Conservation (phyloP, 1,140 invertebrate genomes). For the Bilobella aurantiaca region DNA sequence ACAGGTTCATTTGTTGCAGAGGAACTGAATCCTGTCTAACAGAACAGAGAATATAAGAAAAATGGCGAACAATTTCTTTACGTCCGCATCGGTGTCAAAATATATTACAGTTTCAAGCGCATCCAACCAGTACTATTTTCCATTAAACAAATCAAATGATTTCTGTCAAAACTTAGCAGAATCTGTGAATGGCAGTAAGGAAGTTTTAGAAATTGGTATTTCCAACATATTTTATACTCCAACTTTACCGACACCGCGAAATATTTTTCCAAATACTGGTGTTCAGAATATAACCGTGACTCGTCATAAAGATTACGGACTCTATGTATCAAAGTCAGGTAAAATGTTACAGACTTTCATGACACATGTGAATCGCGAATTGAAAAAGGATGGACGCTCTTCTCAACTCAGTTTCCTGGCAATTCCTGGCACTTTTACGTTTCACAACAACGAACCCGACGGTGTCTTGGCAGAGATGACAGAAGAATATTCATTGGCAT, state of each 20-base stretch:
- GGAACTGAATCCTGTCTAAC: not conserved
- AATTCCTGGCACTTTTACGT: not conserved
- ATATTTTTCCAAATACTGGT: too few species aligned
- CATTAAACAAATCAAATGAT: not conserved
- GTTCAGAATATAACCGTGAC: too few species aligned
- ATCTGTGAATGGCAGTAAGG: not conserved
- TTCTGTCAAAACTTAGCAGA: not conserved
- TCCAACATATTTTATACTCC: not conserved
- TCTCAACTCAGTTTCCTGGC: not conserved
- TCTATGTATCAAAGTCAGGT: not conserved
- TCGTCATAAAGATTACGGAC: not conserved
- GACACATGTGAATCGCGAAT: not conserved
- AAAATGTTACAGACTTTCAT: not conserved
- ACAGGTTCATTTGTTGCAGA: not conserved
- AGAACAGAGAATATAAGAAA: not conserved
- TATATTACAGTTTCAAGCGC: not conserved
- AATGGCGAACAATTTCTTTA: not conserved
- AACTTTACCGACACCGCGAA: not conserved
- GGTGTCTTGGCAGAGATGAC: not conserved
- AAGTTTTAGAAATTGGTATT: not conserved
- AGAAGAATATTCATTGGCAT: not conserved
- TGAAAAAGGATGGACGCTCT: not conserved
- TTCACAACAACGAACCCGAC: not conserved
- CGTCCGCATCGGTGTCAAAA: not conserved
- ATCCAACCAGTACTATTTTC: not conserved